Base-by-base conservation (phyloP, 2,797 vertebrate genomes). In the Craterocephalus amniculus region DNA sequence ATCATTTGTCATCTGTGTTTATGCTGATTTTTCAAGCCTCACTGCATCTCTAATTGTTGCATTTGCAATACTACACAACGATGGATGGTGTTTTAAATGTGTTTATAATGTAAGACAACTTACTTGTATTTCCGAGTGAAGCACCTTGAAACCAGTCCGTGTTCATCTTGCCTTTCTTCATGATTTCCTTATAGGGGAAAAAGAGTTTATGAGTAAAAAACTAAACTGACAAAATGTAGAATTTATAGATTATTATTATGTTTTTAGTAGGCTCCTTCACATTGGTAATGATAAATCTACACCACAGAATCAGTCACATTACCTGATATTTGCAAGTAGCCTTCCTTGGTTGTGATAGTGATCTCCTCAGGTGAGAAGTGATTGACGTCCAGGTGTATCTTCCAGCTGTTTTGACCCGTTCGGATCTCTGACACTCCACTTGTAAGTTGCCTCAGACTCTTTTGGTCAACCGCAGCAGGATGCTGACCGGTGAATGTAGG, bases 61-160 rank as follows among this genome's bases (percentile, higher is more conserved):
- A 26, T 27, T 52, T 26, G 45, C 45, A 49, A 9, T 4, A 22
- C n/a, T 9, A 51, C 4, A 24, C 48, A 51, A 13, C 5, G 48
- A 51, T 51, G 48, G 48, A 51, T 51, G 0, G 20, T 40, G 18
- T 35, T 24, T 54, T n/a, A 10, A 61, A 58, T 6, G 7, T 8
- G 1, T 18, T 40, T 2, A 27, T 63, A 13, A 22, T 63, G 3
- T 66, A 51, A 51, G 63, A 52, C 0, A 59, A 79, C 91, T 76
- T 84, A 94, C 93, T 88, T 94, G 70, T 94, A 94, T 87, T 93
- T 94, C 34, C 92, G 80, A 11, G 78, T 93, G 80, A 94, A 94
- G 79, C 88, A 89, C 55, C 93, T 85, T 36, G 92, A 87, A 61
- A 94, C 87, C 2, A 74, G 16, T 49, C 91, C 93, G 45, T 93